A percentile compares a stretch with the other conserved stretches of the same genome.
Conservation (phyloP, 2,888 invertebrate species). For the Drosophila acutilabella region DNA sequence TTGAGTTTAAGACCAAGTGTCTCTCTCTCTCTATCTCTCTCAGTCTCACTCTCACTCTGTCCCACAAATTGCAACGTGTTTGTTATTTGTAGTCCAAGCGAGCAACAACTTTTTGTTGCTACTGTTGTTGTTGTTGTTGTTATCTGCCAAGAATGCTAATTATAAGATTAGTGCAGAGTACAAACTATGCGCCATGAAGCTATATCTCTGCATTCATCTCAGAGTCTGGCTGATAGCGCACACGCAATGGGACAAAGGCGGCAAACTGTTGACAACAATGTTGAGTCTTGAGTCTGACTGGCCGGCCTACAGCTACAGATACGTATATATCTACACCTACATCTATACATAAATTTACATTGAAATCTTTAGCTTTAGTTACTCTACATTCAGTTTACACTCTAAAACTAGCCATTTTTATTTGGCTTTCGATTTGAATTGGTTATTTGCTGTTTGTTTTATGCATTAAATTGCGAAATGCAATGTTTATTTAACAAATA, state of each 20-base stretch:
- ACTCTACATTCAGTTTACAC: constrained; percentile 17
- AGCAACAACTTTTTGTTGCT: constrained; percentile 32
- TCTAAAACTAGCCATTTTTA: constrained; percentile 30
- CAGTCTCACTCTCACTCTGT: constrained; percentile 15
- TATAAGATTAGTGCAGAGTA: constrained; percentile 72
- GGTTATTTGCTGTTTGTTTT: constrained; percentile 22
- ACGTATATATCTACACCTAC: constrained; percentile 18
- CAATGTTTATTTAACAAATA: constrained; percentile 49
- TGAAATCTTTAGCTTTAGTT: not conserved
- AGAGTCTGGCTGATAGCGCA: constrained; percentile 54
- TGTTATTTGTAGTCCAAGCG: constrained; percentile 77
- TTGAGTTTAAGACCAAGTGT: constrained; percentile 18
- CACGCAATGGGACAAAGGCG: constrained; percentile 60
- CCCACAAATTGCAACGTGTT: constrained; percentile 73
- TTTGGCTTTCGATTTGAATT: constrained; percentile 33
- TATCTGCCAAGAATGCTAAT: constrained; percentile 82
- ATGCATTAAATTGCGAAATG: constrained; percentile 23
- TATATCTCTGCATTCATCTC: constrained; percentile 49
- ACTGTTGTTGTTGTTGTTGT: constrained; percentile 59
- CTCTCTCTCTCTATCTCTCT: constrained; percentile 8
- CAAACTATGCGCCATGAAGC: constrained; percentile 24
- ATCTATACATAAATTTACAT: constrained; percentile 12
- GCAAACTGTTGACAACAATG: constrained; percentile 64
- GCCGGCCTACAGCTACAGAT: constrained; percentile 24
- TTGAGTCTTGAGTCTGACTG: constrained; percentile 26